Base-by-base conservation (phyloP, 2,888 invertebrate genomes). In the Gymnocheta viridis region DNA sequence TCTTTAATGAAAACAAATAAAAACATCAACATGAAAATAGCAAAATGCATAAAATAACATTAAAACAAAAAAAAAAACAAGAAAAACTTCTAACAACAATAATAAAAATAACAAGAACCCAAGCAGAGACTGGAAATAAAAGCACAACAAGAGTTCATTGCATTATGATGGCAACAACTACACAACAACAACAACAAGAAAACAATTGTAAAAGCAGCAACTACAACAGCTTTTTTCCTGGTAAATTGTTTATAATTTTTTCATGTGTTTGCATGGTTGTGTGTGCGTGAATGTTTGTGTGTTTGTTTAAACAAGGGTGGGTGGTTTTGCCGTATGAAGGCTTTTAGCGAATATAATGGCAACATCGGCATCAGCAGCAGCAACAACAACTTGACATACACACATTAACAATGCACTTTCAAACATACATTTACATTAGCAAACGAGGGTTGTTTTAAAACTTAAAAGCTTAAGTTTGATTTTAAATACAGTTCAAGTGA, bases 81-180 rank as follows among this genome's bases (percentile, higher is more conserved):
- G 58, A 44, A 73, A 22, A 73, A 60, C 74, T 81, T 81, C 27
- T 81, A 58, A 77, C 14, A 58, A 58, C 7, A 44, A 64, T 1
- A 54, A 60, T 3, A 62, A 69, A 32, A 62, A 58, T 47, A 70
- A 49, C n/a, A 47, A 35, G 38, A 70, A 27, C 62, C 14, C 17
- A 54, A 70, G 41, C 51, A 62, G 44, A 54, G 78, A 62, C 35
- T 38, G 24, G 67, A 58, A 77, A 54, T 54, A 69, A 72, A 69
- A 83, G 79, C 70, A 80, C 78, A 80, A 80, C 88, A 89, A 88
- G 89, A 90, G 90, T 90, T 90, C 89, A 90, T 90, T 90, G 89
- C 90, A 90, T 90, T 90, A 89, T 88, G 88, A 88, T 88, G 88
- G 86, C 87, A 87, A 86, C 85, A 86, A 88, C 87, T 86, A 85